Evolutionary conservation across 2,888 invertebrate genomes (phyloP).

Genomic region (Piscicola geometra): DNA sequence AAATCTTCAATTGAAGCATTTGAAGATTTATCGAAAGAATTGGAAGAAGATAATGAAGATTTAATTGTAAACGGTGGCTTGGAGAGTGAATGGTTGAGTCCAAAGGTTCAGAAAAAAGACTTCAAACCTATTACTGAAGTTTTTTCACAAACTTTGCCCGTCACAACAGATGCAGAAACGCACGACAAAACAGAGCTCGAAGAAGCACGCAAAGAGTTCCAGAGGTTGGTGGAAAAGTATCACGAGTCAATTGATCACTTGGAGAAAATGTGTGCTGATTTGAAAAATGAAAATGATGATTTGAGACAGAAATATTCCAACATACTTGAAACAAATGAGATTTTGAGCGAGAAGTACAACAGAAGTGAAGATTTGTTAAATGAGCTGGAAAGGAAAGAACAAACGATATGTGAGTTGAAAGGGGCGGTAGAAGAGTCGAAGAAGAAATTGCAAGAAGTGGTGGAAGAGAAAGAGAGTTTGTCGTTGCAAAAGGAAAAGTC

Average conservation of each 20-base stretch:
- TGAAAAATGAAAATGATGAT: neutral
- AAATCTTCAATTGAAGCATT: neutral
- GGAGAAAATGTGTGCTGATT: neutral
- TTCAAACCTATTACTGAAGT: neutral
- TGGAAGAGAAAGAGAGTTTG: constrained; percentile 34
- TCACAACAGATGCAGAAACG: neutral
- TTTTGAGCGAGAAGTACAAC: neutral
- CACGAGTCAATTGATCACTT: neutral
- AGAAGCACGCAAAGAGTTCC: neutral
- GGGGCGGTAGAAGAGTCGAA: constrained; percentile 6
- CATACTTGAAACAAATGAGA: neutral
- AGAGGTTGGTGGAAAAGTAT: neutral
- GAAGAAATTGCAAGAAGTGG: constrained; percentile 13
- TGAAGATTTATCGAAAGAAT: neutral
- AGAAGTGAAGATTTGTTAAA: neutral
- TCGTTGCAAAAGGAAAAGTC: constrained; percentile 30
- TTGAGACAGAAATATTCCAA: constrained; percentile 8
- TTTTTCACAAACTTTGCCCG: neutral
- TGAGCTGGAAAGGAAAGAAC: constrained; percentile 8
- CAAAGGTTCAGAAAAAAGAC: no score
- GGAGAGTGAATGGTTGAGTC: neutral
- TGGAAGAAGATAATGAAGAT: neutral
- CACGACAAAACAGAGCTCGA: neutral
- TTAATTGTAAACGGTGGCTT: neutral
- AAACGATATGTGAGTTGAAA: neutral